Evolutionary conservation across 1,140 invertebrate species (phyloP), one percentile per base, ranked within the genome.

Genomic region (Tetramorium simillimum): DNA sequence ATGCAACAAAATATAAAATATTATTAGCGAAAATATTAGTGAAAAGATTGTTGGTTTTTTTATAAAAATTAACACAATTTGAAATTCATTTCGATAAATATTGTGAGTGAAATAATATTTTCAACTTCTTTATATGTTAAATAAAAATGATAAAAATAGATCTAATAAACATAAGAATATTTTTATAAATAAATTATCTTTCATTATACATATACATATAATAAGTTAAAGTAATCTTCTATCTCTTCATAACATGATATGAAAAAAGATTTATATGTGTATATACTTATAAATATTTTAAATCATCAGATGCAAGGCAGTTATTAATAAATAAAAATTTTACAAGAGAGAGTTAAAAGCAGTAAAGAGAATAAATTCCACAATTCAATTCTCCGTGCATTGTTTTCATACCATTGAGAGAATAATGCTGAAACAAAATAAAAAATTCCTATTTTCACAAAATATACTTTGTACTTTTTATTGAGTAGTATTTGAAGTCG

Each of bases 391-490:
- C 43, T 60, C 18, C 18, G 65, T 10, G 82, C 82, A n/a, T 53
- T 62, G 65, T 76, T 92, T 88, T 90, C 87, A 58, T 94, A 94
- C 95, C 95, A 95, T 60, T 95, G 94, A 40, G 94, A 93, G 76
- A 95, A 95, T 4, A 95, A 89, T 28, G 93, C 95, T 95, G 93
- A 92, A 95, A 95, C 88, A 89, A 92, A 92, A 88, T 91, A 89
- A 53, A 91, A 87, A 65, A 92, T 88, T 80, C 92, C 93, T 94
- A 91, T 77, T 67, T 2, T 65, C n/a, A 56, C 28, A 16, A 89
- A 14, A 16, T 78, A 77, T 49, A 72, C 37, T 62, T 75, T 58
- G 53, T 24, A 37, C 33, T 76, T 65, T 69, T 63, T 43, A n/a
- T 14, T 4, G 21, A 10, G n/a, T 33, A 24, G 7, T 9, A 10